Conservation (phyloP, 2,113 vertebrate genomes). For the Cheilinus undulatus region DNA sequence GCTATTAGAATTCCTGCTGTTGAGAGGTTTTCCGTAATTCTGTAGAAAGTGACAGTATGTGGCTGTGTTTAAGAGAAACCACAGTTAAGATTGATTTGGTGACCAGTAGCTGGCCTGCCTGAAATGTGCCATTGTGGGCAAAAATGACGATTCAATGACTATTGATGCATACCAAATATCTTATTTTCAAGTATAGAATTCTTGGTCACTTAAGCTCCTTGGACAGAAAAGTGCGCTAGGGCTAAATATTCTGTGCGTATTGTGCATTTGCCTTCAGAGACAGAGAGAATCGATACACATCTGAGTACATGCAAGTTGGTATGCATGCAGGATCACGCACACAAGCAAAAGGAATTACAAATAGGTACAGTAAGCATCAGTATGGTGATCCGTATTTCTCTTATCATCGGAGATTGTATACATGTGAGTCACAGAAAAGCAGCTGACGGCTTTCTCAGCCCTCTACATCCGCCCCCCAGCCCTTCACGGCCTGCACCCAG, state of each 20-base stretch:
- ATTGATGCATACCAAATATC: constrained; percentile 46
- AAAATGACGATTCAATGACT: constrained; percentile 59
- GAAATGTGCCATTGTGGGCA: constrained; percentile 63
- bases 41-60: constrained; percentile 77
- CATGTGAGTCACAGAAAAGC: constrained; percentile 70
- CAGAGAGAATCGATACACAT: constrained; percentile 67
- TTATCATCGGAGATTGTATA: constrained; percentile 37
- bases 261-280: constrained; percentile 56
- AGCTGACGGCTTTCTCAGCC: constrained; percentile 44
- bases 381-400: constrained; percentile 8
- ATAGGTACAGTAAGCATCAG: constrained; percentile 12
- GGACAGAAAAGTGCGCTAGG: constrained; percentile 22
- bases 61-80: constrained; percentile 70
- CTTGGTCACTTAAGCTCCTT: constrained; percentile 25
- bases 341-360: background rate
- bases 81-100: constrained; percentile 71
- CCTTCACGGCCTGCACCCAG: constrained; percentile 60
- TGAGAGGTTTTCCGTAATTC: constrained; percentile 73
- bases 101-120: constrained; percentile 42
- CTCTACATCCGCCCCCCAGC: constrained; percentile 55
- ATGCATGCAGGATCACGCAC: background rate
- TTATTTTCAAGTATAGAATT: constrained; percentile 32
- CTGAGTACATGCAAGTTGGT: constrained; percentile 15
- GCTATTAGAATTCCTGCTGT: constrained; percentile 74
- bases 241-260: constrained; percentile 21